phyloP scores from a whole-genome alignment of 2,797 vertebrate species.

The Megaceryle alcyon region DNA sequence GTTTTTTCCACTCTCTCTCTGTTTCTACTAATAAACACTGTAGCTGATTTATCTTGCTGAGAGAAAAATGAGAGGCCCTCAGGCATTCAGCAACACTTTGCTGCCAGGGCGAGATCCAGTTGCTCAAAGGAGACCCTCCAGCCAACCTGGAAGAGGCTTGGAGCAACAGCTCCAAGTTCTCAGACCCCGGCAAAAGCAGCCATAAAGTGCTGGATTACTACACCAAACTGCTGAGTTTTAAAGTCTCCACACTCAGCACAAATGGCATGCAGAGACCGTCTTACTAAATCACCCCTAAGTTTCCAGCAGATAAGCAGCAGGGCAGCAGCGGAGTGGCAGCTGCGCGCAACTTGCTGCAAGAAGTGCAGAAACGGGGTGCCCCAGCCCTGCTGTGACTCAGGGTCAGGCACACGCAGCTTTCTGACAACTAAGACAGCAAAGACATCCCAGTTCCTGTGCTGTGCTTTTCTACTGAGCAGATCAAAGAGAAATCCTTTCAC shows the following conservation, averaged over 20 bases:
- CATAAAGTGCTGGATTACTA: background rate
- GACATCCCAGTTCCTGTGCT: background rate
- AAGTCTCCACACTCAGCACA: background rate
- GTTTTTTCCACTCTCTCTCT: background rate
- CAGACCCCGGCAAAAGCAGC: background rate
- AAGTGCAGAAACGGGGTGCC: accelerated
- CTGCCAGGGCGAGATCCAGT: background rate
- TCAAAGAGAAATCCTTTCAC: background rate
- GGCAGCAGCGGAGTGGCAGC: background rate
- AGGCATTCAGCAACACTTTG: background rate
- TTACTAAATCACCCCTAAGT: background rate
- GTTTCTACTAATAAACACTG: background rate
- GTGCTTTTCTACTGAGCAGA: background rate
- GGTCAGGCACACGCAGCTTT: background rate
- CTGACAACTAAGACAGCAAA: background rate
- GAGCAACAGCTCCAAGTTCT: background rate
- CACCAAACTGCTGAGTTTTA: background rate
- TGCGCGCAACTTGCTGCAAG: background rate
- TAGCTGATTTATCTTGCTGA: background rate
- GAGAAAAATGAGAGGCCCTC: background rate
- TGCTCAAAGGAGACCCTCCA: background rate
- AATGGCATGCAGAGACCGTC: background rate
- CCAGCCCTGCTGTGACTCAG: background rate
- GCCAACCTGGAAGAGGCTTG: background rate
- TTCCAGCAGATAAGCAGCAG: background rate